Evolutionary conservation across 2,113 vertebrate species (phyloP), one percentile per base, ranked within the genome.

Genomic region (Manacus vitellinus): DNA sequence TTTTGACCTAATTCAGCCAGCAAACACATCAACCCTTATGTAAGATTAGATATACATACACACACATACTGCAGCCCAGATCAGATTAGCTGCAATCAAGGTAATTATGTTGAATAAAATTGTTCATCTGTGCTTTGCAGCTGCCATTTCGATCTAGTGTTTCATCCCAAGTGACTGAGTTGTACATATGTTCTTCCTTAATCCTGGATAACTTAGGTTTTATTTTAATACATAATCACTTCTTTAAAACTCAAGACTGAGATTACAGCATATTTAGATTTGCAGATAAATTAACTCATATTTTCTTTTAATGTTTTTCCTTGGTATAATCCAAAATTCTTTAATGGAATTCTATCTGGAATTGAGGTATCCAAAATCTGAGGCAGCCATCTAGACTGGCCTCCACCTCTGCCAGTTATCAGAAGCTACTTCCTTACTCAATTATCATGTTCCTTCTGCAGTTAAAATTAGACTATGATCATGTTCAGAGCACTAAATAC

Each of bases 81-180:
- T 98, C 97, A 98, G 98, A 98, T 98, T 98, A 98, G 96, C 95
- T 95, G 96, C 98, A 98, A 98, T 98, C 97, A 98, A 97, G 94
- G 97, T 98, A 98, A 99, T 98, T 98, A 98, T 95, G 85, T 92
- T 96, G 88, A 96, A 98, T 82, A 96, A 97, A 98, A 98, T 97
- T 97, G 97, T 97, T 95, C 96, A 85, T 97, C 97, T 96, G 92
- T 92, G 76, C 78, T 88, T 82, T 96, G 94, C 92, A 97, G 97
- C 98, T 98, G 97, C 86, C 92, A 97, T 98, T 96, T 96, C 94
- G 86, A 94, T 95, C 90, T 95, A 87, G 58, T 55, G 79, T 98
- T 98, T 98, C 97, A 98, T 98, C 97, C 96, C 94, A 93, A 97
- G 95, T 95, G 90, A 95, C 91, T 95, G 54, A 94, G 46, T 94